Percentiles rank a stretch among this genome's conserved stretches.
These are phyloP conservation scores for Puffinus mauretanicus DNA, from an alignment of 2,113 vertebrate species.

Conservation along the genomic window DNA sequence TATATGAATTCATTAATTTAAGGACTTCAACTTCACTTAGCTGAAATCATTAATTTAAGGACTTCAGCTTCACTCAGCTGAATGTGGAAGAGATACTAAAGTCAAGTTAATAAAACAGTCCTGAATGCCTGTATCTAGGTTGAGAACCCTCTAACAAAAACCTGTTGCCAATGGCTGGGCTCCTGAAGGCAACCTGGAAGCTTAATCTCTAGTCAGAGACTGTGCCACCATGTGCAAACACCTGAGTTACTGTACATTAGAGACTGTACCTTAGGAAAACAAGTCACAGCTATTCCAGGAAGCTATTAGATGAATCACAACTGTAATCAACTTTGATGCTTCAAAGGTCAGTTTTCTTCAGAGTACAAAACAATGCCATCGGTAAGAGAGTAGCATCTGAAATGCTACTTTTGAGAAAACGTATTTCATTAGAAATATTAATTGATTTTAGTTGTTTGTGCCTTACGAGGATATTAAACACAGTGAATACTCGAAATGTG, in stretches of 20 bases:
- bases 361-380: not conserved
- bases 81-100: not conserved
- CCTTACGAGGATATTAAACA: not conserved
- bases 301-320: not conserved
- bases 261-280: not conserved
- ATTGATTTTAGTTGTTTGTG: not conserved
- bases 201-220: not conserved
- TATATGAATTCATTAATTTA: not conserved
- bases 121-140: not conserved
- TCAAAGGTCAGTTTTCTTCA: not conserved
- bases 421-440: not conserved
- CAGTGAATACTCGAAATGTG: not conserved
- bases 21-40: not conserved
- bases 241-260: not conserved
- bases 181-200: not conserved
- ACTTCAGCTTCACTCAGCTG: not conserved
- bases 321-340: not conserved
- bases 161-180: not conserved
- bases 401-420: not conserved
- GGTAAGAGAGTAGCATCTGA: not conserved
- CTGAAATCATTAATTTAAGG: not conserved
- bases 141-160: not conserved
- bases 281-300: not conserved
- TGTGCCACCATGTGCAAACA: not conserved
- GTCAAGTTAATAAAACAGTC: not conserved